Evolutionary conservation across 2,797 vertebrate species (phyloP), one percentile per base, ranked within the genome.

Genomic region (Amniataba percoides): DNA sequence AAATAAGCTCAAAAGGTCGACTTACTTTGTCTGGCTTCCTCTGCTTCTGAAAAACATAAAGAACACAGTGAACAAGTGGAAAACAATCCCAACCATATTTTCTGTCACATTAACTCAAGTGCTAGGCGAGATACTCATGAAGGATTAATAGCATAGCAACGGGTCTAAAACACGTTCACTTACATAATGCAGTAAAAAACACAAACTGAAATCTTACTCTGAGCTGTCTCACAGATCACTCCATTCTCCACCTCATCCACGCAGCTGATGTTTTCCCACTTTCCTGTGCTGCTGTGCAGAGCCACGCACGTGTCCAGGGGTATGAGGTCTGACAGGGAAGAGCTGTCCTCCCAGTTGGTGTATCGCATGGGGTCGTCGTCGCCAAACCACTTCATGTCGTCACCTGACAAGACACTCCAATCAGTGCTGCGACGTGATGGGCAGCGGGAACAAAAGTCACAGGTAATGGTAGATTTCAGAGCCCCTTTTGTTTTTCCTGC

Each of bases 181-280:
- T 16, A 12, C 1, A 3, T 57, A 16, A 56, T 52, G 7, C 16
- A 43, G 16, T 23, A 45, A 55, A 6, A 52, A 25, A 27, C 1
- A 43, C 6, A 27, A 1, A 43, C 6, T 27, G 2, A 2, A 16
- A 70, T 86, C 95, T 93, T 93, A 97, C 96, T 90, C 77, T 94
- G 88, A 52, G 69, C 25, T 0, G 92, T 79, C 92, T 97, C 93
- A 83, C 97, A 98, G 58, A 97, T 81, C 49, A 96, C 94, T 36
- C 95, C 96, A 0, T 94, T 94, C 89, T 96, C 94, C 5, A 86
- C 74, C 1, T 94, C 86, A 0, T 94, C 63, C 42, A 87, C 66
- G 85, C 97, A 98, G 79, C 95, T 95, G 78, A 95, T 90, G 10
- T 92, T 95, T 77, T 93, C 93, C 97, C 97, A 98, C 79, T 87